Base-by-base conservation (phyloP, 2,888 invertebrate genomes). In the Polydrusus pterygomalis region DNA sequence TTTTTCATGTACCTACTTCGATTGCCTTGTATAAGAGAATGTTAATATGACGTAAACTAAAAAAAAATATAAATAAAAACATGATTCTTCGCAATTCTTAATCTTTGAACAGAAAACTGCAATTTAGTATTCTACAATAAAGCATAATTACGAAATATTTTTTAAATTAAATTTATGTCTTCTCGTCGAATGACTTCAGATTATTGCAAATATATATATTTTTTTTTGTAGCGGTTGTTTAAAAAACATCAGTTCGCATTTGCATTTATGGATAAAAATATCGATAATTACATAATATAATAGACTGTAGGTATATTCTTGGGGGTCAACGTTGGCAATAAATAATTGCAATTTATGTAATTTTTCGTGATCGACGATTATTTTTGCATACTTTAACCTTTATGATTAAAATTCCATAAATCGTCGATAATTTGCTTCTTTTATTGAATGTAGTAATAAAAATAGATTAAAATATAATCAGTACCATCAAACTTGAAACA, bases 271-370 rank as follows among this genome's bases (percentile, higher is more conserved):
- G 38, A 11, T 18, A 60, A 58, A 34, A 38, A 38, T 60, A 38
- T n/a, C 17, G 17, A 38, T 18, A 54, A 60, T 38, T 60, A 56
- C 30, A 8, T 30, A 30, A 56, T 56, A 30, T 38, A 2, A 38
- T 10, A 17, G 5, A 17, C 10, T 5, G 3, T 38, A 38, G 0
- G n/a, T n/a, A n/a, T n/a, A 11, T 17, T 13, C 38, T 60, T 18
- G 30, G 17, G 34, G 58, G 38, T 60, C 58, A 60, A 60, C 38
- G 58, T 11, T 18, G 18, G 17, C 11, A 60, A 40, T 60, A 38
- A 34, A 60, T 40, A 60, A 18, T 38, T 38, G 18, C 18, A 60
- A 60, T 60, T 60, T 60, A 60, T 60, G 58, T 18, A 60, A 60
- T 60, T 38, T 60, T 17, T 38, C 58, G 58, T 60, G 58, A 60